A percentile compares a stretch with the other conserved stretches of the same genome.
These are phyloP conservation scores for Leucoraja ocellata DNA, from an alignment of 2,797 vertebrate genomes.

Conservation along the genomic window DNA sequence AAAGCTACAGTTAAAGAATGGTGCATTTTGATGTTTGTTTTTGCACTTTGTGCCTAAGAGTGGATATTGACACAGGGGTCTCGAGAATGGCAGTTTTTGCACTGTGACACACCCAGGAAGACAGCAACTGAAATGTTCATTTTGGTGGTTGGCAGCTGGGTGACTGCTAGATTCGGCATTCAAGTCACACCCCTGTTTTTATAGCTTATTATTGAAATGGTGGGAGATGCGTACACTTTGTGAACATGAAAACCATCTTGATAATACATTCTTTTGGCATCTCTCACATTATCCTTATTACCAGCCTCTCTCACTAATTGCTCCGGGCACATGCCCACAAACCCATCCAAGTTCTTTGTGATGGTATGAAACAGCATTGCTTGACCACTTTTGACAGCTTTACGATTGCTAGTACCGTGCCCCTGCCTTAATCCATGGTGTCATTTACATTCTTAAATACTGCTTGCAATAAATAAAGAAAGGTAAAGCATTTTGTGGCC, in stretches of 20 bases:
- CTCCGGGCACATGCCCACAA: background rate
- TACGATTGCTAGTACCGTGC: background rate
- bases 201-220: slow-evolving; percentile 14
- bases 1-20: background rate
- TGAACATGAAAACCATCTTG: background rate
- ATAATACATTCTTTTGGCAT: background rate
- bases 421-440: background rate
- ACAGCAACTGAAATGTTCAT: slow-evolving; percentile 30
- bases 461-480: background rate
- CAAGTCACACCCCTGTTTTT: slow-evolving; percentile 36
- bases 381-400: background rate
- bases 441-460: background rate
- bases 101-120: slow-evolving; percentile 28
- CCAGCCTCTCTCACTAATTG: background rate
- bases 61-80: background rate
- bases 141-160: slow-evolving; percentile 12
- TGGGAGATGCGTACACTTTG: background rate
- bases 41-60: background rate
- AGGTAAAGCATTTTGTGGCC: background rate
- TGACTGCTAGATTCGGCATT: background rate
- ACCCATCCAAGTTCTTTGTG: background rate
- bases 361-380: background rate
- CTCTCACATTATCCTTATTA: background rate
- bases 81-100: slow-evolving; percentile 1
- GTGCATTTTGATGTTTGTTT: slow-evolving; percentile 17